Evolutionary conservation across 2,113 vertebrate species (phyloP).

Genomic region (Ceyx cyanopectus): DNA sequence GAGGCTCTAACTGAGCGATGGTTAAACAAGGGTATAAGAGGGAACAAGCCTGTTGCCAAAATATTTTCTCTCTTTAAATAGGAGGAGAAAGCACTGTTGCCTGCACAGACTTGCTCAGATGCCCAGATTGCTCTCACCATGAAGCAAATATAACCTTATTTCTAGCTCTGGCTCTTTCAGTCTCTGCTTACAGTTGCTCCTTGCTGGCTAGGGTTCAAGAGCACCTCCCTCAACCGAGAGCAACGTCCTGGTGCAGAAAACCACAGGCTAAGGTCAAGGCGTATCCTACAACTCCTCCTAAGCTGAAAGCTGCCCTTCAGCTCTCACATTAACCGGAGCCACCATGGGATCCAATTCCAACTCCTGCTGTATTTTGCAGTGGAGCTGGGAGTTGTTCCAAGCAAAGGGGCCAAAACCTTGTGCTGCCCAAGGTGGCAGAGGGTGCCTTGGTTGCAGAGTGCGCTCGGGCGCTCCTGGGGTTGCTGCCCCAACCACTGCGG

Average conservation of each 20-base stretch:
- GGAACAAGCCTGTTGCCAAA: not conserved
- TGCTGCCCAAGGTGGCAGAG: conserved; percentile 5
- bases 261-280: not conserved
- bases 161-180: conserved; percentile 1
- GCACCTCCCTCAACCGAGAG: not conserved
- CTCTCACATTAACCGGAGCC: not conserved
- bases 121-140: not conserved
- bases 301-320: not conserved
- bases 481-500: not conserved
- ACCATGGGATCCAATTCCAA: rapidly evolving
- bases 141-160: not conserved
- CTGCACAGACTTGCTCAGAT: conserved; percentile 24
- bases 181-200: not conserved
- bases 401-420: not conserved
- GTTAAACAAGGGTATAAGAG: not conserved
- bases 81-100: not conserved
- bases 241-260: not conserved
- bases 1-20: not conserved
- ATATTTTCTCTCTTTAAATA: conserved; percentile 9
- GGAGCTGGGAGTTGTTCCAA: not conserved
- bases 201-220: not conserved
- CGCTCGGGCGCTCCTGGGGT: not conserved
- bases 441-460: not conserved
- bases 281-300: not conserved
- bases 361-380: not conserved